A percentile compares a stretch with the other conserved stretches of the same genome.
Evolutionary conservation across 2,888 invertebrate genomes (phyloP).

Genomic region (Metellina segmentata): DNA sequence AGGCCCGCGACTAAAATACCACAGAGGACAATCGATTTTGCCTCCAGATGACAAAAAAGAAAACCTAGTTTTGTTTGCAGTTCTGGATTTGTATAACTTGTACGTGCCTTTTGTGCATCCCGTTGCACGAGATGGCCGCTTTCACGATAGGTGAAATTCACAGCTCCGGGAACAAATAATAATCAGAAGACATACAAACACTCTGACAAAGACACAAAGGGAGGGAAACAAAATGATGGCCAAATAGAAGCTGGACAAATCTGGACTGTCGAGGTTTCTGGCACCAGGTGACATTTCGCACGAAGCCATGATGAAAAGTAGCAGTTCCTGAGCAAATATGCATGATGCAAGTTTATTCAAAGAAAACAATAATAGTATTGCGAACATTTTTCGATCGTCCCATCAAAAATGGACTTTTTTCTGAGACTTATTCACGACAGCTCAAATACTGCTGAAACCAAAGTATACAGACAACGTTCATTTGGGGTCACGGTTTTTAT

Average conservation of each 20-base stretch:
- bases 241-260: slow-evolving; percentile 63
- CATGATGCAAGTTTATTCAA: slow-evolving; percentile 1
- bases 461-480: neutral
- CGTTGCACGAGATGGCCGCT: neutral
- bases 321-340: slow-evolving; percentile 32
- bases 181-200: slow-evolving; percentile 26
- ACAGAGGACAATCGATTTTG: neutral
- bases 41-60: neutral
- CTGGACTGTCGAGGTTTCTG: neutral
- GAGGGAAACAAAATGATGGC: slow-evolving; percentile 48
- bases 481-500: neutral
- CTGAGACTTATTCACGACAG: neutral
- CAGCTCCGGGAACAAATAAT: slow-evolving; percentile 7
- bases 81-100: neutral
- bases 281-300: neutral
- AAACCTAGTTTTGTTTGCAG: neutral
- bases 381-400: slow-evolving; percentile 2
- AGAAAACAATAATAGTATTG: slow-evolving; percentile 10
- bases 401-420: slow-evolving; percentile 19
- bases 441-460: too few species aligned
- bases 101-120: neutral
- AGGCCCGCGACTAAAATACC: neutral
- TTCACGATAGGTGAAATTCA: slow-evolving; percentile 12
- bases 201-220: slow-evolving; percentile 24
- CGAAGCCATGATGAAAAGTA: neutral